A percentile compares a stretch with the other conserved stretches of the same genome.
Evolutionary conservation across 2,888 invertebrate species (phyloP).

Genomic region (Mesorhabditis belari): DNA sequence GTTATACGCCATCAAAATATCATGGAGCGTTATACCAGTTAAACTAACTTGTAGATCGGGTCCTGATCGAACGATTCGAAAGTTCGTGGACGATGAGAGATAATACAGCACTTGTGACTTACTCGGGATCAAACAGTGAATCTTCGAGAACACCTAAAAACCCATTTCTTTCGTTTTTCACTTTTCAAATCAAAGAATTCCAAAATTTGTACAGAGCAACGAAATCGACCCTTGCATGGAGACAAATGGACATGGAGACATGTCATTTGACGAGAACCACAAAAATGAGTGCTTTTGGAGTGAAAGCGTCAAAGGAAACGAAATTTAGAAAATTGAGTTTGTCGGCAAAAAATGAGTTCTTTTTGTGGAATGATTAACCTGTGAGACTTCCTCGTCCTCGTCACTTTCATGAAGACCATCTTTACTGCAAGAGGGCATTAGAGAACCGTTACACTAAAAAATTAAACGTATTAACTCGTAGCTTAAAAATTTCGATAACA

Average conservation of each 20-base stretch:
- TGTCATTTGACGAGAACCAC: too few relatives aligned
- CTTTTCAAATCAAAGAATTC: background rate
- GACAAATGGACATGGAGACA: too few relatives aligned
- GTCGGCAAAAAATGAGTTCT: too few relatives aligned
- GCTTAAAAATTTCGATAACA: background rate
- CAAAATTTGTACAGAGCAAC: background rate
- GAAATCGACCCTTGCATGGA: background rate
- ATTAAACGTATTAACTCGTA: background rate
- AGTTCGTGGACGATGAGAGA: slow-evolving; percentile 31
- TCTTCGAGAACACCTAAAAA: slow-evolving; percentile 1
- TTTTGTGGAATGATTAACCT: too few relatives aligned
- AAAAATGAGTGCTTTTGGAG: too few relatives aligned
- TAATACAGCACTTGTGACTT: slow-evolving; percentile 42
- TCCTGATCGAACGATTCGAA: slow-evolving; percentile 36
- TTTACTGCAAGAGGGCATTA: background rate
- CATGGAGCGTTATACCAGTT: background rate
- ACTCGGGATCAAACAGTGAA: slow-evolving; percentile 18
- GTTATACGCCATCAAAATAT: background rate
- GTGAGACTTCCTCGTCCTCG: background rate
- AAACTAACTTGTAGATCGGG: slow-evolving; percentile 36
- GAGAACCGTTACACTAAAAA: background rate
- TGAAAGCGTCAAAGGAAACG: too few relatives aligned
- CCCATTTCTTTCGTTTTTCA: background rate
- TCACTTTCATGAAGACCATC: background rate
- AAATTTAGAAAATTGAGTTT: too few relatives aligned